Evolutionary conservation across 2,797 vertebrate species (phyloP).

Genomic region (Falco columbarius): DNA sequence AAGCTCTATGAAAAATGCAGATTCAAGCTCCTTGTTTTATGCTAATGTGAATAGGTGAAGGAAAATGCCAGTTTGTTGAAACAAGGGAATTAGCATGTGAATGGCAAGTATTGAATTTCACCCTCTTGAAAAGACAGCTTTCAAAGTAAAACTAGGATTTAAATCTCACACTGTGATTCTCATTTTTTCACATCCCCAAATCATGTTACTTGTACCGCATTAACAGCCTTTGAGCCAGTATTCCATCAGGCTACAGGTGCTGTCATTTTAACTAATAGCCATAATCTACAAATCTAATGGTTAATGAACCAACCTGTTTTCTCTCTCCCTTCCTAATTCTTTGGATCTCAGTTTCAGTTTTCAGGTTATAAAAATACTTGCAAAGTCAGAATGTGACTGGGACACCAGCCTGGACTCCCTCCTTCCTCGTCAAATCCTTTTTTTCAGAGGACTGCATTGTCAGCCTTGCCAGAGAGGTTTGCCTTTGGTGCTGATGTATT

Average conservation of each 20-base stretch:
- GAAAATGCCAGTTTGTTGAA: constrained; percentile 50
- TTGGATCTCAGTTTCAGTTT: not conserved
- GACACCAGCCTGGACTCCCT: not conserved
- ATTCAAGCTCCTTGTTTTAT: constrained; percentile 43
- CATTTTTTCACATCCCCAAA: constrained; percentile 16
- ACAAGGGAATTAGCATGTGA: constrained; percentile 57
- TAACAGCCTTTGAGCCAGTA: constrained; percentile 14
- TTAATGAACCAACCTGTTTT: not conserved
- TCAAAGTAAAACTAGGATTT: constrained; percentile 24
- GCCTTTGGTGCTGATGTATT: not conserved
- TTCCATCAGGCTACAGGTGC: not conserved
- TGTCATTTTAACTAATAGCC: constrained; percentile 9
- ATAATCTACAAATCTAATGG: not conserved
- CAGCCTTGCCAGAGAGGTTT: not conserved
- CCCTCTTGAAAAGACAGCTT: constrained; percentile 2
- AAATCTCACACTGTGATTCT: constrained; percentile 13
- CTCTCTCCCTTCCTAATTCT: not conserved
- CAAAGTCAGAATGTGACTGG: not conserved
- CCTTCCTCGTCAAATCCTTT: not conserved
- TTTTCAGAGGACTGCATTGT: not conserved
- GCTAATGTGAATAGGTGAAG: constrained; percentile 46
- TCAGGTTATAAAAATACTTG: not conserved
- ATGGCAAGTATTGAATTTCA: constrained; percentile 18
- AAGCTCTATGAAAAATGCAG: constrained; percentile 31
- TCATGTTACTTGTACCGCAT: constrained; percentile 1